These are phyloP conservation scores for Motacilla alba DNA, from an alignment of 2,113 vertebrate species.

Conservation along the genomic window DNA sequence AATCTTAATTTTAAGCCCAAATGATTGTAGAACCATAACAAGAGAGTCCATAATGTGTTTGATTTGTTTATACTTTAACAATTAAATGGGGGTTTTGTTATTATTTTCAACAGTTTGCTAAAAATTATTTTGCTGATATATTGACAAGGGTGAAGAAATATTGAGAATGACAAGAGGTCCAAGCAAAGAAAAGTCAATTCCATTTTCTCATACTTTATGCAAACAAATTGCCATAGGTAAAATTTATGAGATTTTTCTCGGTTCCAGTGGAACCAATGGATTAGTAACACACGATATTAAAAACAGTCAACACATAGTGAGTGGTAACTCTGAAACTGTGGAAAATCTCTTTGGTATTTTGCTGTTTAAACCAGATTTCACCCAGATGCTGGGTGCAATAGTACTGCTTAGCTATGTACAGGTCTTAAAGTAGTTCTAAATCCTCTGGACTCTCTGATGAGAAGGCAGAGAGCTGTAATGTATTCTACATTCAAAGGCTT, in stretches of 20 bases:
- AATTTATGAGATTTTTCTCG: background rate
- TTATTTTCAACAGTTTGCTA: constrained; percentile 16
- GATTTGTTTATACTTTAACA: constrained; percentile 46
- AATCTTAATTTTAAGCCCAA: constrained; percentile 67
- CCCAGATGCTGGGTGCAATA: background rate
- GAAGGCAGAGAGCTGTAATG: background rate
- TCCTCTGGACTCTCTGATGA: background rate
- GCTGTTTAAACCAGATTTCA: background rate
- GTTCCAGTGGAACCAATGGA: background rate
- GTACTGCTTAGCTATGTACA: background rate
- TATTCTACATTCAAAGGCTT: background rate
- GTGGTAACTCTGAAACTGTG: background rate
- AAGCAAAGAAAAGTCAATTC: background rate
- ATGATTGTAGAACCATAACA: constrained; percentile 32
- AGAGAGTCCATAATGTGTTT: constrained; percentile 9
- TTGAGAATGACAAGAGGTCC: background rate
- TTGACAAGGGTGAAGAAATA: background rate
- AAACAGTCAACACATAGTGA: background rate
- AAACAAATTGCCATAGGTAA: background rate
- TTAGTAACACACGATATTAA: background rate
- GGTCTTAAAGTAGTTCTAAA: background rate
- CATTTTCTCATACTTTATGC: background rate
- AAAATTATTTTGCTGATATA: constrained; percentile 27
- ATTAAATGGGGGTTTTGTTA: background rate
- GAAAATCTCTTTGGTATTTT: background rate